phyloP scores from a whole-genome alignment of 2,113 vertebrate species.

The Bettongia penicillata region DNA sequence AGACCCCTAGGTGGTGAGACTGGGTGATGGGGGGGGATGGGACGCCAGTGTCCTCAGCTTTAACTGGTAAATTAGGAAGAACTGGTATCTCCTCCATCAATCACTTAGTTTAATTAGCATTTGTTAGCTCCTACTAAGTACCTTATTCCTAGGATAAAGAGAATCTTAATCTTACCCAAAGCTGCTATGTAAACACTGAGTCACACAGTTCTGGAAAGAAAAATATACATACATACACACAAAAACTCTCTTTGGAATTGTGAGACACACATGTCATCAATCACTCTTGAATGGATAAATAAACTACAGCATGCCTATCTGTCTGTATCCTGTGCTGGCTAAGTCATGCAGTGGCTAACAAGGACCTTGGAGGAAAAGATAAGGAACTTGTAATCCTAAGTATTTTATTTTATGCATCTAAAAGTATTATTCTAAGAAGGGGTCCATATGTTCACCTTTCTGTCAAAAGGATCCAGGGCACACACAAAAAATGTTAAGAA shows the following conservation, averaged over 20 bases:
- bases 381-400: background rate
- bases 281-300: background rate
- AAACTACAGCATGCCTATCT: background rate
- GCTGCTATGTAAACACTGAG: background rate
- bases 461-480: background rate
- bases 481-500: background rate
- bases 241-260: background rate
- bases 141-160: background rate
- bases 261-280: background rate
- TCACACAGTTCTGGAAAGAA: background rate
- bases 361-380: background rate
- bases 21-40: background rate
- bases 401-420: background rate
- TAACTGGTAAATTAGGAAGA: background rate
- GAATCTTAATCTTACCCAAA: background rate
- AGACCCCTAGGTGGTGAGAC: background rate
- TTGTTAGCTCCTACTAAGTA: background rate
- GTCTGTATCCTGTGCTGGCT: background rate
- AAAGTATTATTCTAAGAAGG: background rate
- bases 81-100: background rate
- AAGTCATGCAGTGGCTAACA: background rate
- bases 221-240: background rate
- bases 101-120: background rate
- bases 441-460: background rate
- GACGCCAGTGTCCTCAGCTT: background rate